Base-by-base conservation (phyloP, 2,113 vertebrate genomes). In the Zosterops pallidus region DNA sequence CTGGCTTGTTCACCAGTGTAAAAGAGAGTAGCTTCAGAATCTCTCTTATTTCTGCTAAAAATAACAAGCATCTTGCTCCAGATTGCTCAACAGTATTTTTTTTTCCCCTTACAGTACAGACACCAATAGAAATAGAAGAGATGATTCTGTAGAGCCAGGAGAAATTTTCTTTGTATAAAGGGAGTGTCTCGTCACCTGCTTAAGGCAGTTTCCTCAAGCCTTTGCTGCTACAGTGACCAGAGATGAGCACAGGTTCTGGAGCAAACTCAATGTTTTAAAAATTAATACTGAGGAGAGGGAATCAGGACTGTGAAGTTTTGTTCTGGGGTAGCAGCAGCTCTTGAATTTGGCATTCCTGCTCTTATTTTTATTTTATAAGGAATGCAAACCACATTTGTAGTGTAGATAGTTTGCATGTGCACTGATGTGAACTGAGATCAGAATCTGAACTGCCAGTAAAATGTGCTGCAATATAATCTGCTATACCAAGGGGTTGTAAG, bases 1-100 rank as follows among this genome's bases (percentile, higher is more conserved):
- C n/a, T 44, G 76, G 9, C 28, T 78, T 87, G 53, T 59, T 78
- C 74, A 49, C 12, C 57, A 70, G 9, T 29, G 12, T 82, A 85
- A 85, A 52, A 70, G 31, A 80, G 67, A 91, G 23, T 50, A 87
- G 42, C 39, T 85, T 94, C 63, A 83, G 39, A 83, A 70, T 56
- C 20, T 67, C 39, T 87, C 44, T 78, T 76, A 83, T 65, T 95
- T 93, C 42, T 87, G 67, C 78, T 96, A 86, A 87, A 92, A 95
- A 87, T 92, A 96, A 55, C 50, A 87, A 68, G 9, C 12, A 5
- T 62, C 53, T 81, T 88, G n/a, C 33, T 95, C 65, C 83, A 84
- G 77, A 94, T 87, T 92, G 56, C 62, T 92, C 62, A 78, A 91
- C 56, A 68, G 14, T 1, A 19, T 39, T 83, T 37, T 59, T 35